A percentile compares a stretch with the other conserved stretches of the same genome.
These are phyloP conservation scores for Sapajus apella DNA, from an alignment of 2,113 vertebrate genomes.

Conservation along the genomic window DNA sequence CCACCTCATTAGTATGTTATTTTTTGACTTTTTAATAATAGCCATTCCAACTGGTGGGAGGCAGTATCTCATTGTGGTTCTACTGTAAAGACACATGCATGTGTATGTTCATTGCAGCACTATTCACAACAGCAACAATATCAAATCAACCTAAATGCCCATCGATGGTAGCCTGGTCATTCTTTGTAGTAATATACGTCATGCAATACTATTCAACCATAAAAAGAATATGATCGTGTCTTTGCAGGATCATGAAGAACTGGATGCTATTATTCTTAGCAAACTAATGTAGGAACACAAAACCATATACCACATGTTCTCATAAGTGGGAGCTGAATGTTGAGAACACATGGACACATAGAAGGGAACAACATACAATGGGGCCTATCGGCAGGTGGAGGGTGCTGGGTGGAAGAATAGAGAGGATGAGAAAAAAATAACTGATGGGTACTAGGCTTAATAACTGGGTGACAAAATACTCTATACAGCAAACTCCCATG, in stretches of 20 bases:
- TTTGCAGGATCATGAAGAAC: not conserved
- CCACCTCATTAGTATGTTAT: no score
- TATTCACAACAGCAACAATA: not conserved
- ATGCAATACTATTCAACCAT: not conserved
- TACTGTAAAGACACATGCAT: not conserved
- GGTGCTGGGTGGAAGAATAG: no score
- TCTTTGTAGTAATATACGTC: not conserved
- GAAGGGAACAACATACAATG: no score
- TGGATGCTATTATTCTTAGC: not conserved
- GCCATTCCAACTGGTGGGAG: no score
- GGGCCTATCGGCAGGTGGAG: no score
- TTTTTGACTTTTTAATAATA: no score
- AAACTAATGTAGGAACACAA: not conserved
- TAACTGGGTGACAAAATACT: no score
- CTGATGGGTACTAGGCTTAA: no score
- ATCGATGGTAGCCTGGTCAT: no score
- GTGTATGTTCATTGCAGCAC: not conserved
- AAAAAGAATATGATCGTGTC: not conserved
- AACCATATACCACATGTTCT: not conserved
- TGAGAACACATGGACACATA: not conserved
- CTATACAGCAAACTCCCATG: no score
- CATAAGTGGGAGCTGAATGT: not conserved
- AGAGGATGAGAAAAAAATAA: no score
- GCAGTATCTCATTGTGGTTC: no score
- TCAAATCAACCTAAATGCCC: not conserved